These are phyloP conservation scores for Synanthedon andrenaeformis DNA, from an alignment of 2,888 invertebrate genomes.

Conservation along the genomic window DNA sequence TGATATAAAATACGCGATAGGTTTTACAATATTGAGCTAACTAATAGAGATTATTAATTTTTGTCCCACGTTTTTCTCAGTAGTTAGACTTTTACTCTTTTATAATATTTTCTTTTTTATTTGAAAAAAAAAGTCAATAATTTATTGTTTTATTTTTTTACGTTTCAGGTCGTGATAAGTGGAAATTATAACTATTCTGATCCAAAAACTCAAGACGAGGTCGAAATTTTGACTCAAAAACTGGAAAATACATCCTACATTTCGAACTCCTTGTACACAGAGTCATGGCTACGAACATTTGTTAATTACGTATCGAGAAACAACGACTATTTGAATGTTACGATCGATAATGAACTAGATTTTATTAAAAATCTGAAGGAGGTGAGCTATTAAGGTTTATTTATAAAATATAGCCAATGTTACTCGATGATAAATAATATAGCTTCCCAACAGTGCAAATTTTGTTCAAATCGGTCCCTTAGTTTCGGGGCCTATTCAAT, in stretches of 20 bases:
- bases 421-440: too few species aligned
- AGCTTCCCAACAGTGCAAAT: too few species aligned
- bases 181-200: slow-evolving; percentile 88
- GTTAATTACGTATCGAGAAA: slow-evolving; percentile 81
- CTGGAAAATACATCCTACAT: slow-evolving; percentile 86
- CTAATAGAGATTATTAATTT: too few species aligned
- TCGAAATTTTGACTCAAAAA: slow-evolving; percentile 81
- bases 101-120: not conserved
- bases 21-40: too few species aligned
- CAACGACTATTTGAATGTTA: slow-evolving; percentile 80
- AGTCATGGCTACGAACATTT: slow-evolving; percentile 90
- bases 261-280: slow-evolving; percentile 83
- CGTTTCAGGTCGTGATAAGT: slow-evolving; percentile 80
- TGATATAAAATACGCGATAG: too few species aligned
- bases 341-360: slow-evolving; percentile 77
- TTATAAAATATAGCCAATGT: too few species aligned
- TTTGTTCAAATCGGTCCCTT: too few species aligned
- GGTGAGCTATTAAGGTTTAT: slow-evolving; percentile 39
- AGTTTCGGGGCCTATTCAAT: too few species aligned
- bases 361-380: slow-evolving; percentile 83
- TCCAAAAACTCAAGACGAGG: slow-evolving; percentile 78
- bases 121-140: not conserved
- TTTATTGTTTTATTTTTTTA: too few species aligned
- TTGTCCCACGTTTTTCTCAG: too few species aligned
- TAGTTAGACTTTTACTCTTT: not conserved